Conservation (phyloP, 2,797 vertebrate species). For the Galaxias olidus region DNA sequence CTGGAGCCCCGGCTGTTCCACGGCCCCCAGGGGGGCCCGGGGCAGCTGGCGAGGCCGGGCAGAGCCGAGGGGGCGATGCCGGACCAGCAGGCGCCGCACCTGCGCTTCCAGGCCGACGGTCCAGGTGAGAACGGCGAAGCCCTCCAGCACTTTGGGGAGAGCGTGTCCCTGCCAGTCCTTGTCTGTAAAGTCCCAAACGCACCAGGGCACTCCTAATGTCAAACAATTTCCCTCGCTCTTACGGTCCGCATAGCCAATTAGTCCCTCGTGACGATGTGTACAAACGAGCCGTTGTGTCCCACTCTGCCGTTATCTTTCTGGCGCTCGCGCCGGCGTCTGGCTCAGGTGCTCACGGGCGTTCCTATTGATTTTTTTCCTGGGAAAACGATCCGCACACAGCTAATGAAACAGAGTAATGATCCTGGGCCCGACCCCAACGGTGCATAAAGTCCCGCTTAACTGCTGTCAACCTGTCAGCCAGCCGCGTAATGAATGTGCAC, state of each 20-base stretch:
- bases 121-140: constrained; percentile 76
- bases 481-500: constrained; percentile 32
- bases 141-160: background rate
- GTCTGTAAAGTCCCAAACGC: too few species aligned
- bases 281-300: constrained; percentile 10
- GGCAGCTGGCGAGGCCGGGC: constrained; percentile 70
- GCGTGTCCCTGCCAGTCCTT: too few species aligned
- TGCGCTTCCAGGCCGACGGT: constrained; percentile 78
- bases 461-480: constrained; percentile 19
- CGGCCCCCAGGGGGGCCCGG: constrained; percentile 72
- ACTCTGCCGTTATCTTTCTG: constrained; percentile 29
- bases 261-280: constrained; percentile 27
- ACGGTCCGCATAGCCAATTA: constrained; percentile 13
- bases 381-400: constrained; percentile 22
- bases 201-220: constrained; percentile 9
- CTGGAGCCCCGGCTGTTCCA: constrained; percentile 83
- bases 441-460: constrained; percentile 18
- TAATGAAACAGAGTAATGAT: constrained; percentile 46
- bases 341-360: constrained; percentile 28
- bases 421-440: constrained; percentile 12
- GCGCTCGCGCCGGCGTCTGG: constrained; percentile 3
- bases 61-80: constrained; percentile 80
- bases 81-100: constrained; percentile 72
- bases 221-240: constrained; percentile 25
- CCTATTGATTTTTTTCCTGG: constrained; percentile 32